Evolutionary conservation across 2,888 invertebrate species (phyloP), one percentile per base, ranked within the genome.

Genomic region (Vesta saturnalis): DNA sequence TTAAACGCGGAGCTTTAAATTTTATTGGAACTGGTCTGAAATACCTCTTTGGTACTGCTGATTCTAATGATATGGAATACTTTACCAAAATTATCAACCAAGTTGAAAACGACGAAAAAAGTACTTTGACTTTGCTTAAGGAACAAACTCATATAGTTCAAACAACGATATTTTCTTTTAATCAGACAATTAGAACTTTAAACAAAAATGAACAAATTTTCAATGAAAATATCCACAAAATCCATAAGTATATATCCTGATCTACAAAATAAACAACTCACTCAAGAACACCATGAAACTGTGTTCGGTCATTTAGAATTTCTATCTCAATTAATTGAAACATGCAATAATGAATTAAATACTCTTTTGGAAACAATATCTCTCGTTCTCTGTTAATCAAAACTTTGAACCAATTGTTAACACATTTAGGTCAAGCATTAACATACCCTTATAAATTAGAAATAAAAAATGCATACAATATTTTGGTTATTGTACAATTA

Each of bases 191-290:
- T 2, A 49, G n/a, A n/a, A n/a, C n/a, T n/a, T n/a, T n/a, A n/a
- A n/a, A n/a, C n/a, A n/a, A n/a, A n/a, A n/a, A n/a, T n/a, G n/a
- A n/a, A n/a, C n/a, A n/a, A n/a, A 49, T 49, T 5, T 49, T 49
- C 16, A 49, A 49, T 16, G 49, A 49, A 49, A 49, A 49, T 49
- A 49, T 49, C 10, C 2, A 49, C 4, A 49, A 49, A 49, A 49
- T 15, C 16, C 15, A 19, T 49, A 18, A 16, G 5, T 15, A 5
- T 19, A 49, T 16, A n/a, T 5, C 3, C 1, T 16, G 19, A 49
- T 15, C 5, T 49, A 1, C 16, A 49, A 49, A 3, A 1, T 8
- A 3, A 49, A 15, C 49, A 16, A 16, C 1, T 15, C 10, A 49
- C 1, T 19, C 16, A 49, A 5, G 2, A 49, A 49, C 18, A 18